Evolutionary conservation across 2,888 invertebrate species (phyloP).

Genomic region (Aricia artaxerxes): DNA sequence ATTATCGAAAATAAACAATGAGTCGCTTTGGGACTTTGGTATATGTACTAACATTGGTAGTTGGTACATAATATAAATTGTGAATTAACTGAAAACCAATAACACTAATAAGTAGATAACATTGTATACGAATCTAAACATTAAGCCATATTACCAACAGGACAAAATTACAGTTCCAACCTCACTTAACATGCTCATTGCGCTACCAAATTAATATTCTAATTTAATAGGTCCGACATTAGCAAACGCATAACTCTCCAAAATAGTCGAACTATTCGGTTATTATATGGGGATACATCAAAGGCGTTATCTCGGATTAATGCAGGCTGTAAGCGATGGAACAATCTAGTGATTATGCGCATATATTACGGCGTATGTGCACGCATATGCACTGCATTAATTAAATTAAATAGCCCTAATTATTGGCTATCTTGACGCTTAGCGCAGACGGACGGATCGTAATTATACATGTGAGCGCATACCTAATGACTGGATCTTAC

Average conservation of each 20-base stretch:
- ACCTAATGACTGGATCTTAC: conserved; percentile 25
- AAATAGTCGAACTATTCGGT: conserved; percentile 27
- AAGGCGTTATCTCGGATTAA: conserved; percentile 65
- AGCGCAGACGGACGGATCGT: conserved; percentile 46
- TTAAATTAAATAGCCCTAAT: conserved; percentile 76
- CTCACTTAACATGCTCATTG: conserved; percentile 14
- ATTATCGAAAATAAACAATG: background rate
- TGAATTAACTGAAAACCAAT: background rate
- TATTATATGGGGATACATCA: conserved; percentile 50
- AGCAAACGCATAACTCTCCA: conserved; percentile 23
- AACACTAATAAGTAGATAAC: background rate
- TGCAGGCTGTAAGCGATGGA: conserved; percentile 68
- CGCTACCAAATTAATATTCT: conserved; percentile 26
- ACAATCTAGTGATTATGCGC: conserved; percentile 59
- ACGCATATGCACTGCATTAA: conserved; percentile 59
- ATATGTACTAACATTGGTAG: background rate
- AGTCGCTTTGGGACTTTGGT: background rate
- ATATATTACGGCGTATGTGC: conserved; percentile 51
- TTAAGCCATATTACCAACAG: background rate
- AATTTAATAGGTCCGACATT: conserved; percentile 28
- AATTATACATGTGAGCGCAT: conserved; percentile 33
- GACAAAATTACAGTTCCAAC: background rate
- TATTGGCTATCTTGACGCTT: conserved; percentile 61
- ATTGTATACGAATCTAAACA: background rate
- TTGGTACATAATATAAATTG: background rate